Base-by-base conservation (phyloP, 2,888 invertebrate genomes). In the Acanthosoma haemorrhoidale region DNA sequence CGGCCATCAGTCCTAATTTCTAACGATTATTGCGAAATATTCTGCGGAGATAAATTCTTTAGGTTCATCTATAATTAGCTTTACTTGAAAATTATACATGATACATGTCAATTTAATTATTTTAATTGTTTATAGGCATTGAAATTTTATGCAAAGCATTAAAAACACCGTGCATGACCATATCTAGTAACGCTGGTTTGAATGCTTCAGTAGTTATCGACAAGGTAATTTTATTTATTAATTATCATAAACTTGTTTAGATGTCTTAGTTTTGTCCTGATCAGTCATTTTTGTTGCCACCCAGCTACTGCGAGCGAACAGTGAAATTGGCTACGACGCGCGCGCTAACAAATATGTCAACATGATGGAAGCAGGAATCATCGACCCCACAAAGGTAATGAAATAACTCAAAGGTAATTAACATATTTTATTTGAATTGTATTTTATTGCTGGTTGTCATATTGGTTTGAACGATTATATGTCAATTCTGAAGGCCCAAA, bases 371-470 rank as follows among this genome's bases (percentile, higher is more conserved):
- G 77, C 78, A 64, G 83, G 83, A 38, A 82, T 83, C 72, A 81
- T 83, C 70, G 83, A 83, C 77, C 82, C 83, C 25, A 81, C 82
- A 8, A 83, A 76, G 60, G 82, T 83, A 73, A 80, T n/a, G n/a
- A n/a, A n/a, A n/a, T n/a, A n/a, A n/a, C n/a, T n/a, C n/a, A n/a
- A n/a, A n/a, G n/a, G n/a, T n/a, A n/a, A n/a, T n/a, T n/a, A n/a
- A n/a, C n/a, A n/a, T n/a, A n/a, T n/a, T n/a, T n/a, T n/a, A n/a
- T n/a, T n/a, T n/a, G n/a, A n/a, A n/a, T n/a, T n/a, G n/a, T n/a
- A n/a, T n/a, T n/a, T n/a, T n/a, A n/a, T n/a, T n/a, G n/a, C n/a
- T n/a, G n/a, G n/a, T n/a, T n/a, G n/a, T n/a, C n/a, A n/a, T n/a
- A n/a, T n/a, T n/a, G n/a, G n/a, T n/a, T n/a, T n/a, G n/a, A n/a